Base-by-base conservation (phyloP, 2,113 vertebrate genomes). In the Oryzias javanicus region DNA sequence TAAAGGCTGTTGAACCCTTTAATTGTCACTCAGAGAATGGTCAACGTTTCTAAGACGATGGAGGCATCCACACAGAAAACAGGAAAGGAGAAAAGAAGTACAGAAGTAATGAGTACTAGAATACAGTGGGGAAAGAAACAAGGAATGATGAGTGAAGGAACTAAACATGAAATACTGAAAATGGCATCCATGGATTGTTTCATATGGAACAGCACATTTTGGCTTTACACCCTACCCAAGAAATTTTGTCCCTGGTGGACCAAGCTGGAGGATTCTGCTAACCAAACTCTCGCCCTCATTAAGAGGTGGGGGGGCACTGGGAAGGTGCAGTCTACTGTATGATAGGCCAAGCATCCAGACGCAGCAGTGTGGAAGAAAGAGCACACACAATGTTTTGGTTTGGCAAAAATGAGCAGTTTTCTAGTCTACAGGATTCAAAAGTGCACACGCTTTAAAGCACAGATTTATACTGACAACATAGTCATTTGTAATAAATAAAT, bases 261-360 rank as follows among this genome's bases (percentile, higher is more conserved):
- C 97, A 80, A 99, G 97, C 94, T 99, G 97, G 87, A 99, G 96
- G 91, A 99, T 99, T 94, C 97, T 94, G 95, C 96, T 99, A 96
- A 99, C 97, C 94, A 99, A 93, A 92, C 97, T 99, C 94, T 99
- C 97, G 79, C 97, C 97, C 95, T 99, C 97, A 91, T 99, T 99
- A 91, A 99, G 95, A 93, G 97, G 97, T 90, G 97, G 97, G 88
- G 97, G 97, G 83, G 97, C 95, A 86, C 91, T 95, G 90, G 97
- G 97, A 85, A 99, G 96, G 91, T 99, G 97, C 80, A 99, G 97
- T 93, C 99, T 99, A 96, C 97, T 99, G 95, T 93, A 89, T 81
- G 92, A 91, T 93, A 93, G 83, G 91, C 5, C 79, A 10, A 71
- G 64, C 60, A 89, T 97, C 96, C 96, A 45, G 90, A 91, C 91